Evolutionary conservation across 2,888 invertebrate species (phyloP).

Genomic region (Tillus elongatus): DNA sequence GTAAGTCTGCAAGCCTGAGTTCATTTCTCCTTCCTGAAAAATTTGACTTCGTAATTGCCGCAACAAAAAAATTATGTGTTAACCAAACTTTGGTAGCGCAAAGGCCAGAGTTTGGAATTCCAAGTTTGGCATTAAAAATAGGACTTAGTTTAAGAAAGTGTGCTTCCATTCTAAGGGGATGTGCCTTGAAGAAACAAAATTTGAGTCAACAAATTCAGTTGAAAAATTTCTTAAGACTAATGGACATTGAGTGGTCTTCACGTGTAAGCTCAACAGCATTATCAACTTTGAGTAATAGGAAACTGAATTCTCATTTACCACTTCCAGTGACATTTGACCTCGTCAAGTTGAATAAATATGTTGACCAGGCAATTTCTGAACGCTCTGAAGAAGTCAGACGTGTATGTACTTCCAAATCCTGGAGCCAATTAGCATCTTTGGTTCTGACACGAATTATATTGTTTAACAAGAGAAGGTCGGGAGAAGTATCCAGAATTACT

Average conservation of each 20-base stretch:
- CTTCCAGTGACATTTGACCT: too few relatives aligned
- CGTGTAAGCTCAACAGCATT: background rate
- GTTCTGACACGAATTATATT: background rate
- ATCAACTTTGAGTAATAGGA: too few relatives aligned
- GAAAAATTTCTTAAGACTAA: background rate
- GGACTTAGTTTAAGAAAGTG: background rate
- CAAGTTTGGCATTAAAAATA: background rate
- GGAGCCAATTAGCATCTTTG: background rate
- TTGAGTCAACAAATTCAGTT: background rate
- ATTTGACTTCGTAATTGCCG: background rate
- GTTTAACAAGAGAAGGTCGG: slow-evolving; percentile 3
- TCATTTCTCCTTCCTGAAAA: background rate
- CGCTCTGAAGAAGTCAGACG: too few relatives aligned
- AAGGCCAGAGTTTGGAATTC: background rate
- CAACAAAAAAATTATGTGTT: too few relatives aligned
- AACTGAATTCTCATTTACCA: too few relatives aligned
- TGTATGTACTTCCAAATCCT: too few relatives aligned
- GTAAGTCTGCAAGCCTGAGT: background rate
- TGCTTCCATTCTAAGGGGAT: background rate
- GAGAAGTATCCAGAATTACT: background rate
- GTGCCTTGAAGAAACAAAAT: background rate
- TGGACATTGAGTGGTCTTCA: background rate
- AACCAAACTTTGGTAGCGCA: background rate
- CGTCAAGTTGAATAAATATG: too few relatives aligned
- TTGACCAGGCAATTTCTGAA: too few relatives aligned